Conservation (phyloP, 2,888 invertebrate genomes). For the Oasisia sp. region DNA sequence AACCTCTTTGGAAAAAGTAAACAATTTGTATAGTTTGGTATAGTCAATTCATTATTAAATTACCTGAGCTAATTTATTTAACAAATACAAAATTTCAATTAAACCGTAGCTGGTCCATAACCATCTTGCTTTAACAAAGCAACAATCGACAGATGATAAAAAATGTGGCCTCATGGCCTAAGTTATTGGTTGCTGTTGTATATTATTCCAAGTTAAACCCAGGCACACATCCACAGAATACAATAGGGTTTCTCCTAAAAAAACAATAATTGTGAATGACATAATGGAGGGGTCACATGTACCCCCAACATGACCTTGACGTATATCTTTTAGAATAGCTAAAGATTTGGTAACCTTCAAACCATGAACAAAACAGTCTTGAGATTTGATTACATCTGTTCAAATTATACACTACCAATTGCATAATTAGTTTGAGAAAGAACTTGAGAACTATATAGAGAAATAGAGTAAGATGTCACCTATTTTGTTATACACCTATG, state of each 20-base stretch:
- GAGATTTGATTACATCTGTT: neutral
- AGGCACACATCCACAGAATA: too few relatives aligned
- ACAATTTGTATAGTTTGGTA: too few relatives aligned
- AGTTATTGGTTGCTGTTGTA: neutral
- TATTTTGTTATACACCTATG: neutral
- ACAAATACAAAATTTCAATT: too few relatives aligned
- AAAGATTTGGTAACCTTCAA: neutral
- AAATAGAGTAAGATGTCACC: neutral
- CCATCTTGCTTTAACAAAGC: neutral
- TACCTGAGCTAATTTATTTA: too few relatives aligned
- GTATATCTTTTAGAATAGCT: neutral
- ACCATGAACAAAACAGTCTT: neutral
- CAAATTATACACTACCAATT: neutral
- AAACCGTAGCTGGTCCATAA: neutral
- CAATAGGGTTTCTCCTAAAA: too few relatives aligned
- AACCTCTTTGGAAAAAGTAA: too few relatives aligned
- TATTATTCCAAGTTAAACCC: too few relatives aligned
- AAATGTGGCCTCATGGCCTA: neutral
- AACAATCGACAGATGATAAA: neutral
- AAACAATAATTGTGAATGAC: too few relatives aligned
- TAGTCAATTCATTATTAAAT: too few relatives aligned
- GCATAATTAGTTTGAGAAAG: neutral
- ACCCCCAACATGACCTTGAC: neutral
- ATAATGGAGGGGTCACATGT: neutral
- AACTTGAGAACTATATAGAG: neutral